phyloP scores from a whole-genome alignment of 2,888 invertebrate genomes.

The Esperia sulphurella region DNA sequence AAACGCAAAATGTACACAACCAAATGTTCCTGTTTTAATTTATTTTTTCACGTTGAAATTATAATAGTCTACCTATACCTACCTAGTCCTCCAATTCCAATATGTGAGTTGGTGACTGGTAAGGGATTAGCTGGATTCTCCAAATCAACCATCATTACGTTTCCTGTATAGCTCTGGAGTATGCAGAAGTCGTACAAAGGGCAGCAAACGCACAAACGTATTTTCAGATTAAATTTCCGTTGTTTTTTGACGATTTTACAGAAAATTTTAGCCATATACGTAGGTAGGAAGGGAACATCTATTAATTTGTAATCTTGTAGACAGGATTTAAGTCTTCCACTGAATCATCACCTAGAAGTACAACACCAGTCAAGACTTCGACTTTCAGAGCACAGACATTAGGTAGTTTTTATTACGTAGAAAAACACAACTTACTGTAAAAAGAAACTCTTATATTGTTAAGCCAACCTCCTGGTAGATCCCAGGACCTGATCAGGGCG shows the following conservation, averaged over 20 bases:
- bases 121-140: constrained; percentile 16
- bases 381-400: neutral
- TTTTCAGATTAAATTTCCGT: too few species aligned
- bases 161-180: constrained; percentile 1
- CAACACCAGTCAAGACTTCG: neutral
- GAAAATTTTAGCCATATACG: too few species aligned
- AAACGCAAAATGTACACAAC: neutral
- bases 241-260: too few species aligned
- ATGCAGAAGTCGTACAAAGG: neutral
- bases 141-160: constrained; percentile 23
- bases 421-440: constrained; percentile 30
- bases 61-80: too few species aligned
- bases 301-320: too few species aligned
- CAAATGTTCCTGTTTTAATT: too few species aligned
- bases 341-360: too few species aligned
- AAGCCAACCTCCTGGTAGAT: constrained; percentile 51
- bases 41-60: too few species aligned
- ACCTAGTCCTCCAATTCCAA: neutral
- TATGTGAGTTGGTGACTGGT: constrained; percentile 17
- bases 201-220: too few species aligned
- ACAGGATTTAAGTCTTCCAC: too few species aligned
- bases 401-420: neutral
- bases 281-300: too few species aligned
- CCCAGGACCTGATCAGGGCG: constrained; percentile 52
- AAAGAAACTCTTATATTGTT: constrained; percentile 31